Percentiles rank a stretch among this genome's conserved stretches.
Conservation (phyloP, 2,888 invertebrate genomes). For the Drosophila borealis region DNA sequence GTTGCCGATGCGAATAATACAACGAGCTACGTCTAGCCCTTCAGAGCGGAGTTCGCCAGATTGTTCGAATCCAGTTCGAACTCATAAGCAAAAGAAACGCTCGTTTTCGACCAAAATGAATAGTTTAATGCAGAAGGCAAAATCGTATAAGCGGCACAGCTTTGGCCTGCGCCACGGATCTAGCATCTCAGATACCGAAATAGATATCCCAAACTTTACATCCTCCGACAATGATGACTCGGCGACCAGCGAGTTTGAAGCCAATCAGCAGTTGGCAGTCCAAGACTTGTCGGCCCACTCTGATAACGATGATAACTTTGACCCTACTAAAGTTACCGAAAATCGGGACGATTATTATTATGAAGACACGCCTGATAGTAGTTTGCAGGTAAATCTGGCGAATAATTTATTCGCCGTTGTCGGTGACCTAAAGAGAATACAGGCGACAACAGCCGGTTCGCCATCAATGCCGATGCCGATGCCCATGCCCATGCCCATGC, state of each 20-base stretch:
- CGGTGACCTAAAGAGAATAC: constrained; percentile 49
- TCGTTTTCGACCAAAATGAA: constrained; percentile 93
- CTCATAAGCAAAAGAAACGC: constrained; percentile 87
- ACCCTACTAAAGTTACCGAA: too few relatives aligned
- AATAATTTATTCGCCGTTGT: constrained; percentile 59
- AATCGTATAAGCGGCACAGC: constrained; percentile 86
- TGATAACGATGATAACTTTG: neutral
- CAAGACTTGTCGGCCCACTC: neutral
- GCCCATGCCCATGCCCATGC: neutral
- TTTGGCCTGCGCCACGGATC: constrained; percentile 86
- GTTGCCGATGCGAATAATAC: constrained; percentile 74
- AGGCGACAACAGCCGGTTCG: neutral
- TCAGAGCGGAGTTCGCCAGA: constrained; percentile 4
- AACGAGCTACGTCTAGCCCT: constrained; percentile 54
- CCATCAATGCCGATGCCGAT: neutral
- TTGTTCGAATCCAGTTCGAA: neutral
- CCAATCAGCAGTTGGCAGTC: neutral
- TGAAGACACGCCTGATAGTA: neutral
- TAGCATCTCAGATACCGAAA: constrained; percentile 89
- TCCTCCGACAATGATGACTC: constrained; percentile 82
- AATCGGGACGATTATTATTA: neutral
- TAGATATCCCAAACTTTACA: constrained; percentile 86
- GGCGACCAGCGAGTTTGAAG: constrained; percentile 59
- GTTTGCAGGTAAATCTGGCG: neutral
- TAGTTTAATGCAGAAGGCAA: constrained; percentile 93